Percentiles rank a stretch among this genome's conserved stretches.
Conservation (phyloP, 2,113 vertebrate genomes). For the Collichthys lucidus region DNA sequence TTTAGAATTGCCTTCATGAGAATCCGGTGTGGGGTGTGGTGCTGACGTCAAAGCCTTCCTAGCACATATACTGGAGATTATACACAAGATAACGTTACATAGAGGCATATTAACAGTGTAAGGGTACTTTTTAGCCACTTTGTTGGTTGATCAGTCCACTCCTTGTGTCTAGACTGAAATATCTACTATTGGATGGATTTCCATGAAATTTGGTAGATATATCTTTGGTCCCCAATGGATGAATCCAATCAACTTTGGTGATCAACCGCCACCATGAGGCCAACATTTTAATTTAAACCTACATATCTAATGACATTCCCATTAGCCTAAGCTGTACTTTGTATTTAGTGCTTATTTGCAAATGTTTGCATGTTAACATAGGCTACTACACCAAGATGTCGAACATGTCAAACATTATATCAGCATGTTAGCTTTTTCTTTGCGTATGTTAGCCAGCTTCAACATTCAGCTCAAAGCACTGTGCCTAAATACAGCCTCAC, state of each 20-base stretch:
- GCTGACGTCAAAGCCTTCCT: too few relatives aligned
- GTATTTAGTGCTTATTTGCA: neutral
- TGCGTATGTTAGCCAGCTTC: neutral
- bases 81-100: neutral
- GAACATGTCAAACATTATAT: neutral
- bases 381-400: too few relatives aligned
- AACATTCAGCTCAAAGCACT: neutral
- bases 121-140: neutral
- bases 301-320: neutral
- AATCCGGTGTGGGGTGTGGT: too few relatives aligned
- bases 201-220: neutral
- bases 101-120: neutral
- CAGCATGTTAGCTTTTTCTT: neutral
- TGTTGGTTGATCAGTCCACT: neutral
- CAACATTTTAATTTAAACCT: neutral
- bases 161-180: neutral
- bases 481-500: too few relatives aligned
- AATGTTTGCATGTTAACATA: too few relatives aligned
- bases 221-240: neutral
- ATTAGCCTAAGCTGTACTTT: neutral
- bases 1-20: too few relatives aligned
- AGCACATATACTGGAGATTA: neutral
- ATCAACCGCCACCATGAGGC: neutral
- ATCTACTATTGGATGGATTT: neutral
- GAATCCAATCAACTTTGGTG: neutral